Percentiles rank a stretch among this genome's conserved stretches.
Conservation (phyloP, 1,140 invertebrate genomes). For the Trichoplusia ni region DNA sequence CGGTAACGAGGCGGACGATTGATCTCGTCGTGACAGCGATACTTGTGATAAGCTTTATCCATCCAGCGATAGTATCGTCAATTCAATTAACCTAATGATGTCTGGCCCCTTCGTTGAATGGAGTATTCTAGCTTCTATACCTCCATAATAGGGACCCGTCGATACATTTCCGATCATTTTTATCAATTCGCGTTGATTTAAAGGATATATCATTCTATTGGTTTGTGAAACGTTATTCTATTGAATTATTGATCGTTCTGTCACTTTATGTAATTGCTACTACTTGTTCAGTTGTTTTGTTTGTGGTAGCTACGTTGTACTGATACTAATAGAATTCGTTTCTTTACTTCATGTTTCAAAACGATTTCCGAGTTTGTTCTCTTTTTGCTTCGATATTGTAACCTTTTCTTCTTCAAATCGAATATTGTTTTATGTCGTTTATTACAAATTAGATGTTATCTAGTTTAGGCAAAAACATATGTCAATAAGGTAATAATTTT, state of each 20-base stretch:
- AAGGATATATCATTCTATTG: conserved; percentile 14
- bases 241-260: background rate
- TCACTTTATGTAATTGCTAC: too few species aligned
- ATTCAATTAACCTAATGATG: conserved; percentile 70
- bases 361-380: too few species aligned
- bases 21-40: conserved; percentile 59
- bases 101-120: conserved; percentile 36
- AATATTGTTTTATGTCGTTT: too few species aligned
- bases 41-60: conserved; percentile 58
- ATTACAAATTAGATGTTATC: too few species aligned
- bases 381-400: too few species aligned
- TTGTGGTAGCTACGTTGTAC: too few species aligned
- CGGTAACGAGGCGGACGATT: conserved; percentile 44
- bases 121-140: conserved; percentile 29
- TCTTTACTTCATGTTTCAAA: too few species aligned
- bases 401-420: too few species aligned
- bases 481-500: too few species aligned
- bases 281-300: too few species aligned
- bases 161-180: conserved; percentile 27
- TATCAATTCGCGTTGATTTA: conserved; percentile 31
- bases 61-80: conserved; percentile 55
- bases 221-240: background rate
- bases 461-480: too few species aligned
- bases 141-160: conserved; percentile 34
- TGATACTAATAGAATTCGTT: too few species aligned